phyloP scores from a whole-genome alignment of 2,113 vertebrate genomes.

The Cacatua alba region DNA sequence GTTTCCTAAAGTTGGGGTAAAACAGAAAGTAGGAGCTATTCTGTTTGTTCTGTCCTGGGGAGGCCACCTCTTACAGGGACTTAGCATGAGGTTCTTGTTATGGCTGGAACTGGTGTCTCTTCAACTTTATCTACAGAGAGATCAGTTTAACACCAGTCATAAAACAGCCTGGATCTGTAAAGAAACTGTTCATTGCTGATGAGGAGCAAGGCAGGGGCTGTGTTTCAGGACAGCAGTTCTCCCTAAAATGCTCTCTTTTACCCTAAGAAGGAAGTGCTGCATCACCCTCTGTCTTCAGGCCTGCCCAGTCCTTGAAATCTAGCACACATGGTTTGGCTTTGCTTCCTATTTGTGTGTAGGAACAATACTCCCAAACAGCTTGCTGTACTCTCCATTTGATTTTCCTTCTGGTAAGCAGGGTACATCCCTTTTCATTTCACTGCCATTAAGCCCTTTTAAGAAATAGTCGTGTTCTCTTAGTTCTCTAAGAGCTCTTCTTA shows the following conservation, averaged over 20 bases:
- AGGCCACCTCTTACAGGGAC: not conserved
- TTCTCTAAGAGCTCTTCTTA: not conserved
- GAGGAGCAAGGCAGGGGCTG: not conserved
- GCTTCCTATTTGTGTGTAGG: not conserved
- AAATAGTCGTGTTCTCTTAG: not conserved
- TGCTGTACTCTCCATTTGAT: not conserved
- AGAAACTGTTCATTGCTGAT: not conserved
- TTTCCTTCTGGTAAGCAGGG: not conserved
- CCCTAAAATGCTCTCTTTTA: not conserved
- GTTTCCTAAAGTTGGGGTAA: not conserved
- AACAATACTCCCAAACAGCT: not conserved
- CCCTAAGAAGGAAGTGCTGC: not conserved
- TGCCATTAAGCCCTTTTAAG: not conserved
- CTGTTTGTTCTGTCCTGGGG: not conserved
- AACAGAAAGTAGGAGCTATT: not conserved
- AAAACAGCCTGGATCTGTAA: not conserved
- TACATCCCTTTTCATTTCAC: not conserved
- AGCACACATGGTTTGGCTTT: not conserved
- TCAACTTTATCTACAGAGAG: not conserved
- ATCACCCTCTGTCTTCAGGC: not conserved
- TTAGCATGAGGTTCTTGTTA: not conserved
- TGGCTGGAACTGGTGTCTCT: not conserved
- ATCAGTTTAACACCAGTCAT: not conserved
- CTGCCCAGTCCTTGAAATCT: not conserved
- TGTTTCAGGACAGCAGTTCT: not conserved